Evolutionary conservation across 2,113 vertebrate species (phyloP), one percentile per base, ranked within the genome.

Genomic region (Lepus americanus): DNA sequence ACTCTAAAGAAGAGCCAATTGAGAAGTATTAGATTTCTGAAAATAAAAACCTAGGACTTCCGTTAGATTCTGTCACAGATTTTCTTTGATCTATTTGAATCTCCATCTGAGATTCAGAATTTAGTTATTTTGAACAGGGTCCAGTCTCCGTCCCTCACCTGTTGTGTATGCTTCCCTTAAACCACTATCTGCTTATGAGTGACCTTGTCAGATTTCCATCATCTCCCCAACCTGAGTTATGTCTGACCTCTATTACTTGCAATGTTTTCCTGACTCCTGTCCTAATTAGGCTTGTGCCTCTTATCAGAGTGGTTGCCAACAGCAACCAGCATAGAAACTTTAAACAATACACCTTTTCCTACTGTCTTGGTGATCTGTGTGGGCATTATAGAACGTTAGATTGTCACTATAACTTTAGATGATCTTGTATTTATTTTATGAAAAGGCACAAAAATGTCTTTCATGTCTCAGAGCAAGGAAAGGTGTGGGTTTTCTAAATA

Each of bases 191-290:
- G 17, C 44, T 85, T 69, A n/a, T 19, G 74, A 91, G n/a, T 96
- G 90, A 77, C 87, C 78, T 20, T 36, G 55, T 67, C 17, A 0
- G 2, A 69, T 70, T 84, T 86, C 74, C 74, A 87, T 90, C 84
- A 93, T 79, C 87, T 87, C 61, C 66, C 29, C 0, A 31, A 90
- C 36, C 87, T 69, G 63, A 17, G 90, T 13, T 64, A 85, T 27
- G 16, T 91, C 72, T 78, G 83, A 93, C 79, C 83, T 96, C 94
- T 84, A 89, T 96, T 91, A 89, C 78, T 80, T 93, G 95, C 66
- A 61, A 61, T 82, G 51, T 96, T 49, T 84, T 89, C 85, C 87
- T 92, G 94, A 95, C 94, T 80, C 23, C 83, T 93, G 69, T 79
- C 84, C 74, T 94, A 85, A 91, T 89, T 91, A 94, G 83, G 83